Evolutionary conservation across 2,888 invertebrate species (phyloP), one percentile per base, ranked within the genome.

Genomic region (Platycnemis pennipes): DNA sequence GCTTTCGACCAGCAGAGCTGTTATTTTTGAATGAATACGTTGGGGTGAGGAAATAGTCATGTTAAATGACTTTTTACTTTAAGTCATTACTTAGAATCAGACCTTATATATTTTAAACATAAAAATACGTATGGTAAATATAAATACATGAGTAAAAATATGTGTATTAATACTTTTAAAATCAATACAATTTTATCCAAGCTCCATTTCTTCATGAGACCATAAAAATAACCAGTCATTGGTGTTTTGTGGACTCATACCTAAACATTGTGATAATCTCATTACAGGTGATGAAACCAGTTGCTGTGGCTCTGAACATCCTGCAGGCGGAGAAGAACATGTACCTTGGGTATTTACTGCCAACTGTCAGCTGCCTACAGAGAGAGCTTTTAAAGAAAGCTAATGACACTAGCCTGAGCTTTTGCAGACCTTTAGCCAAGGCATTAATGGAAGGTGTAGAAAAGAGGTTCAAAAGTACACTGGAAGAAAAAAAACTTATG

Each of bases 371-470:
- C 13, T 85, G 31, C 42, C 42, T 85, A 85, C 85, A 85, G 85
- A n/a, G 85, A 42, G 85, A 85, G 85, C 85, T 85, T 85, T 13
- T 7, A 26, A 26, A 77, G 77, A 77, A 77, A 31, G 77, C 77
- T 31, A 77, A 77, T 77, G n/a, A 19, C 42, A 37, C 42, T 42
- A 13, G 37, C 85, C 37, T 85, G 85, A 85, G 42, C 31, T 85
- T 85, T 22, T 7, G n/a, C 26, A 85, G 85, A 19, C 85, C 85
- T n/a, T 42, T 31, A 4, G 85, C 85, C 11, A 85, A 85, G 31
- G 85, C 85, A 37, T 85, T 85, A 85, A 5, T 85, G 85, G 31
- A 85, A 85, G 85, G 85, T 85, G 42, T 85, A 19, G 31, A 85
- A 37, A 85, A 31, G 42, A 85, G 31, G 85, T 85, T 85, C 42